Conservation (phyloP, 2,113 vertebrate species). For the Gasterosteus nipponicus region DNA sequence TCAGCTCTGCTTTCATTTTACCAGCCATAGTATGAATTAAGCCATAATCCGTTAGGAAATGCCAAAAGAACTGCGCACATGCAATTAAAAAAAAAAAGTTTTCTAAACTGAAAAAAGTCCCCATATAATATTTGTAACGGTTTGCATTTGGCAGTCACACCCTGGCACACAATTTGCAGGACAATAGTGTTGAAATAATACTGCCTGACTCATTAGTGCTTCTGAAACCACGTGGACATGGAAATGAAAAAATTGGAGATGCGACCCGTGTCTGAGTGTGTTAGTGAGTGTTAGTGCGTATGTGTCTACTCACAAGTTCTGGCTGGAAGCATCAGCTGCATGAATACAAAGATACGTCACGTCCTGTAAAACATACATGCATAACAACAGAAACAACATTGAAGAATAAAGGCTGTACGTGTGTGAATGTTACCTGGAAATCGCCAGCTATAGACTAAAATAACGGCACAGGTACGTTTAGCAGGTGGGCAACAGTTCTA, state of each 20-base stretch:
- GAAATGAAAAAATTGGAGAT: slow-evolving; percentile 1
- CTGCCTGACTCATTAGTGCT: slow-evolving; percentile 33
- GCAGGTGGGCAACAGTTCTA: background rate
- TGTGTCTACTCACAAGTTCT: slow-evolving; percentile 87
- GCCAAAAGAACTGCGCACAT: background rate
- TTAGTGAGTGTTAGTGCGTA: background rate
- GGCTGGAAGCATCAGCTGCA: slow-evolving; percentile 85
- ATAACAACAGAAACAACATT: background rate
- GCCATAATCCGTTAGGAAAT: background rate
- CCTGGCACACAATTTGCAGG: slow-evolving; percentile 8
- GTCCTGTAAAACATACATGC: slow-evolving; percentile 76
- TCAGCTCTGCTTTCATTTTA: background rate
- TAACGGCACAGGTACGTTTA: background rate
- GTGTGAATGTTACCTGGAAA: background rate
- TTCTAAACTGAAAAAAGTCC: background rate
- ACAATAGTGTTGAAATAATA: slow-evolving; percentile 38
- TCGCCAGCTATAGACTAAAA: background rate
- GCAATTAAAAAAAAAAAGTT: background rate
- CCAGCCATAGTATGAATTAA: background rate
- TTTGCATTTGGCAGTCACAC: slow-evolving; percentile 27
- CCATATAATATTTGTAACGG: background rate
- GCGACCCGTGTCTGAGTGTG: slow-evolving; percentile 17
- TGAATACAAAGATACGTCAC: slow-evolving; percentile 89
- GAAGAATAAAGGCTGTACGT: background rate
- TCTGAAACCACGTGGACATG: background rate